These are phyloP conservation scores for Geopemphigus sp. DNA, from an alignment of 1,140 invertebrate genomes.

Conservation along the genomic window DNA sequence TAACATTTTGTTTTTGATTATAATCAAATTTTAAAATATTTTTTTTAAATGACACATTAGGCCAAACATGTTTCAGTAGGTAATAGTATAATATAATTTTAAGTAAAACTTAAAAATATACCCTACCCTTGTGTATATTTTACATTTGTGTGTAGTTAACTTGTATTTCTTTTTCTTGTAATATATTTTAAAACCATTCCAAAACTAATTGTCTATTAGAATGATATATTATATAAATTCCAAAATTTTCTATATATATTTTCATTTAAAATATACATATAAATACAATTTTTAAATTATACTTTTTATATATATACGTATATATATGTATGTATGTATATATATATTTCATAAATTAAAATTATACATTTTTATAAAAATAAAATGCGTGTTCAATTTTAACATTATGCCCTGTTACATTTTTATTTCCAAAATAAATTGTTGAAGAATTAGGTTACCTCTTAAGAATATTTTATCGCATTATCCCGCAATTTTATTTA, in stretches of 20 bases:
- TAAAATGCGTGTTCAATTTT: background rate
- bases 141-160: background rate
- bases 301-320: no score
- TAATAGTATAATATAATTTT: background rate
- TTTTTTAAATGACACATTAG: background rate
- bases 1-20: background rate
- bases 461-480: background rate
- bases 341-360: no score
- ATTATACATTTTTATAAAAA: background rate
- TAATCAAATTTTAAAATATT: background rate
- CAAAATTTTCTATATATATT: background rate
- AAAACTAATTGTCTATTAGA: slow-evolving; percentile 2
- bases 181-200: slow-evolving; percentile 13
- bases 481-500: background rate
- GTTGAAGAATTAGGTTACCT: background rate
- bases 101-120: background rate
- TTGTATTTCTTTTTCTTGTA: background rate
- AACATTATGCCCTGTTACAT: background rate
- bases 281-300: background rate
- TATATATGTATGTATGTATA: no score
- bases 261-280: background rate
- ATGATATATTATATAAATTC: background rate
- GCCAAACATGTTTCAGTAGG: background rate
- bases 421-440: slow-evolving; percentile 17
- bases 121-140: background rate